phyloP scores from a whole-genome alignment of 2,113 vertebrate species.

The Zapornia atra region DNA sequence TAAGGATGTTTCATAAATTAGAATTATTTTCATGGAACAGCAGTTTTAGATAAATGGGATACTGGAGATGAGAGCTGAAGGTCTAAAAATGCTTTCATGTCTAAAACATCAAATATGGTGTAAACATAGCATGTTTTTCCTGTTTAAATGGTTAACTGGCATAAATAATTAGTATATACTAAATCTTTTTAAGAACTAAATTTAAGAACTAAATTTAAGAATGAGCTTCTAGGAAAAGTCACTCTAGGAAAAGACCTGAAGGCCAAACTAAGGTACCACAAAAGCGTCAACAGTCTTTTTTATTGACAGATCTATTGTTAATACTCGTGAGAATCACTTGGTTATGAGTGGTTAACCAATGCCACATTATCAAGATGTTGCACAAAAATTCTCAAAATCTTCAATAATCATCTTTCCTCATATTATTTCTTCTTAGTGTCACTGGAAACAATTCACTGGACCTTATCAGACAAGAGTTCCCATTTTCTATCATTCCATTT shows the following conservation, averaged over 20 bases:
- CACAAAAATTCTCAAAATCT: background rate
- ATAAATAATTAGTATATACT: background rate
- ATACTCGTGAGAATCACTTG: background rate
- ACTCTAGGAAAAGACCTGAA: background rate
- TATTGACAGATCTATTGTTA: background rate
- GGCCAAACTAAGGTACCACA: background rate
- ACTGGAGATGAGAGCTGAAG: background rate
- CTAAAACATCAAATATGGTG: background rate
- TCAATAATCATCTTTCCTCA: background rate
- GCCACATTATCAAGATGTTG: background rate
- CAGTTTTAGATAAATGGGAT: background rate
- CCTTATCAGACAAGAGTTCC: constrained; percentile 67
- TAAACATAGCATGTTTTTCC: background rate
- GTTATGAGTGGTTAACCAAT: background rate
- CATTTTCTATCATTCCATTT: constrained; percentile 76
- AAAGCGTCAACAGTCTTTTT: background rate
- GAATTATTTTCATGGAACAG: constrained; percentile 1
- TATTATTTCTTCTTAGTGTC: constrained; percentile 21
- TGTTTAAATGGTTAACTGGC: background rate
- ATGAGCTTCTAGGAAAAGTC: background rate
- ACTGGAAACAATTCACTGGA: constrained; percentile 59
- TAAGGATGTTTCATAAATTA: background rate
- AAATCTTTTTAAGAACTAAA: background rate
- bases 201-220: background rate
- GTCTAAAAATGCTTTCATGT: background rate